Conservation (phyloP, 2,888 invertebrate genomes). For the Acronicta psi region DNA sequence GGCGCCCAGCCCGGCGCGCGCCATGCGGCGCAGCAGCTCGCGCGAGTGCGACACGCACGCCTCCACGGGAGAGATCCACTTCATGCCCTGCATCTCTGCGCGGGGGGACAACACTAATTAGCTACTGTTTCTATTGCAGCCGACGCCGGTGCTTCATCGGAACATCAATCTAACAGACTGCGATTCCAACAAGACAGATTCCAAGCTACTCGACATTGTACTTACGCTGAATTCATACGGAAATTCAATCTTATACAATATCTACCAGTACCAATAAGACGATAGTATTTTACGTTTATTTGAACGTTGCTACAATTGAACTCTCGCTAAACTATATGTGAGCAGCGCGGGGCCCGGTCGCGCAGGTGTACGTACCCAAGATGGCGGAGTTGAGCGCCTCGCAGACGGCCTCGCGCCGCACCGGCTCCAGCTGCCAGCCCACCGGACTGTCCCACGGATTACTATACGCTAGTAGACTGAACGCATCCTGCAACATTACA, state of each 20-base stretch:
- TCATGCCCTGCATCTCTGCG: constrained; percentile 97
- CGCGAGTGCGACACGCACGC: constrained; percentile 97
- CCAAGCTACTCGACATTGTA: too few species aligned
- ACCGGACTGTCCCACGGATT: constrained; percentile 99
- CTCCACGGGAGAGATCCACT: constrained; percentile 97
- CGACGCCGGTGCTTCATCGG: too few species aligned
- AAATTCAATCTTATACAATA: too few species aligned
- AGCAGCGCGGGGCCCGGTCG: too few species aligned
- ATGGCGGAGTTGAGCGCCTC: constrained; percentile 99
- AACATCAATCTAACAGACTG: too few species aligned
- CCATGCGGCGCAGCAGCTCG: constrained; percentile 96
- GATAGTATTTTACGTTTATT: too few species aligned
- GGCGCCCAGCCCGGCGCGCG: constrained; percentile 95
- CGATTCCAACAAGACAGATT: too few species aligned
- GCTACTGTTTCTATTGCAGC: too few species aligned
- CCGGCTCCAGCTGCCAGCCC: constrained; percentile 98
- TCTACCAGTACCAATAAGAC: too few species aligned
- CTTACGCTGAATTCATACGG: too few species aligned
- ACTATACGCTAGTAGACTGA: constrained; percentile 98
- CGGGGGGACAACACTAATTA: neutral
- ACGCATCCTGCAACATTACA: constrained; percentile 94
- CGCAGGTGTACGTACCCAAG: constrained; percentile 93
- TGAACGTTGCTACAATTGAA: too few species aligned
- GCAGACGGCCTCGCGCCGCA: constrained; percentile 97
- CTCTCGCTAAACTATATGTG: too few species aligned